Conservation (phyloP, 2,888 invertebrate genomes). For the Dione juno region DNA sequence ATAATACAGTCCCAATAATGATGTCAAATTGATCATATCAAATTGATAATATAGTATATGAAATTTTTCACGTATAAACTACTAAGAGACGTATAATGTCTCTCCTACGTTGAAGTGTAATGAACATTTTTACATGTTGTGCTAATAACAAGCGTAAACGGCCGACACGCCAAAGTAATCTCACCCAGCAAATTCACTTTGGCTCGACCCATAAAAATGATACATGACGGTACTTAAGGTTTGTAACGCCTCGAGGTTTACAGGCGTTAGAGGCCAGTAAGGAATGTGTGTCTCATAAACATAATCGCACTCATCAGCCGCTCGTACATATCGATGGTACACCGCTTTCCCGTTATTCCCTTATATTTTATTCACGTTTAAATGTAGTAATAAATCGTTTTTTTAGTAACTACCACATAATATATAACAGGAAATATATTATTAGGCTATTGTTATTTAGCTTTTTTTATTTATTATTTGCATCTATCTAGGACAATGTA, state of each 20-base stretch:
- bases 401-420: not conserved
- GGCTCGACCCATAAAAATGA: conserved; percentile 76
- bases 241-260: conserved; percentile 65
- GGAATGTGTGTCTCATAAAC: conserved; percentile 60
- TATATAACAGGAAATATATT: not conserved
- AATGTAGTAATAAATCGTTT: not conserved
- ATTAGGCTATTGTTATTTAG: not conserved
- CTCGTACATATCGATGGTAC: conserved; percentile 63
- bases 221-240: conserved; percentile 69
- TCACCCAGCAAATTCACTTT: conserved; percentile 79
- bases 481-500: no score
- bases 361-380: conserved; percentile 1
- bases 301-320: conserved; percentile 76
- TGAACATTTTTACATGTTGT: conserved; percentile 24
- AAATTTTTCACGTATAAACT: not conserved
- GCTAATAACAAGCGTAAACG: conserved; percentile 58
- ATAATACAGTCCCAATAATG: no score
- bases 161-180: conserved; percentile 76
- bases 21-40: not conserved
- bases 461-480: no score
- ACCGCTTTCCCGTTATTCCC: conserved; percentile 48
- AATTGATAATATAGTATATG: not conserved
- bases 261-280: conserved; percentile 56
- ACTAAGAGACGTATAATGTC: not conserved
- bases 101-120: not conserved